Conservation (phyloP, 1,140 invertebrate species). For the Armadillidium nasatum region DNA sequence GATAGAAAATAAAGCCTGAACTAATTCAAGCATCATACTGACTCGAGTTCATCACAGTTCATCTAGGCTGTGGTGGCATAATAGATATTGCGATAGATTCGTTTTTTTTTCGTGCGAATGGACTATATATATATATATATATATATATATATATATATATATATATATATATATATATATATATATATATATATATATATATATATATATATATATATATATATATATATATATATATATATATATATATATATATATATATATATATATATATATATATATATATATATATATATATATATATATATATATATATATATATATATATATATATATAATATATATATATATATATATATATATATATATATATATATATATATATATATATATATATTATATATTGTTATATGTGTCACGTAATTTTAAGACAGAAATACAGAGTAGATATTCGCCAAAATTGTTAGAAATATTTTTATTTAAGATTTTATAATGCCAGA, state of each 20-base stretch:
- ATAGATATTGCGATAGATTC: too few relatives aligned
- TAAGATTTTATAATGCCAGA: too few relatives aligned
- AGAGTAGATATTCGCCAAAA: too few relatives aligned
- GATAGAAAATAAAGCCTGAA: too few relatives aligned
- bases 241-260: conserved; percentile 6
- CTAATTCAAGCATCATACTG: too few relatives aligned
- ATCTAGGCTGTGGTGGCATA: too few relatives aligned
- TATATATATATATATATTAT: conserved; percentile 7
- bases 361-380: conserved; percentile 3
- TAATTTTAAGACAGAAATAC: too few relatives aligned
- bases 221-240: neutral
- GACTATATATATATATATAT: too few relatives aligned
- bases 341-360: conserved; percentile 16
- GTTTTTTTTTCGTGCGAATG: too few relatives aligned
- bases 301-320: conserved; percentile 20
- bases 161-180: conserved; percentile 23
- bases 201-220: conserved; percentile 11
- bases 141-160: conserved; percentile 16
- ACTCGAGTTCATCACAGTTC: too few relatives aligned
- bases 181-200: conserved; percentile 18
- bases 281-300: conserved; percentile 4
- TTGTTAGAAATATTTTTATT: too few relatives aligned
- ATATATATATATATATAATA: conserved; percentile 13
- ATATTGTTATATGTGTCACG: neutral
- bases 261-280: conserved; percentile 6